A percentile compares a stretch with the other conserved stretches of the same genome.
These are phyloP conservation scores for Rafetus swinhoei DNA, from an alignment of 2,113 vertebrate species.

Conservation along the genomic window DNA sequence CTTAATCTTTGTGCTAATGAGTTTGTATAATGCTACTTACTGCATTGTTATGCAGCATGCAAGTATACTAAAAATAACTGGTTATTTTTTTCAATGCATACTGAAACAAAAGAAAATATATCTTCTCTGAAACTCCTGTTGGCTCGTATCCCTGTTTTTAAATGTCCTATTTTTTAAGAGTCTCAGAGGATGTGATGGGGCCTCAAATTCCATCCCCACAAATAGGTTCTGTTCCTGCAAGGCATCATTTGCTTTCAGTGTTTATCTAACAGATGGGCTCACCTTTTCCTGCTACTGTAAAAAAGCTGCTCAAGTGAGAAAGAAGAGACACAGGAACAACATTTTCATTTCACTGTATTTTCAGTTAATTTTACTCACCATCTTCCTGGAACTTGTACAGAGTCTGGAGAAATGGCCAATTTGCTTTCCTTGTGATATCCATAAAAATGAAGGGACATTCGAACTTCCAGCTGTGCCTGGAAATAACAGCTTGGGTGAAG, in stretches of 20 bases:
- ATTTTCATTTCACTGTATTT: not conserved
- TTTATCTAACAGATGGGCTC: slow-evolving; percentile 64
- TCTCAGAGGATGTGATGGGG: slow-evolving; percentile 41
- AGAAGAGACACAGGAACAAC: slow-evolving; percentile 54
- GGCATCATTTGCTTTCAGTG: slow-evolving; percentile 53
- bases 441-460: not conserved
- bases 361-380: slow-evolving; percentile 37
- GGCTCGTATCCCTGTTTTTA: slow-evolving; percentile 57
- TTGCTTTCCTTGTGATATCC: slow-evolving; percentile 6
- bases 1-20: slow-evolving; percentile 58
- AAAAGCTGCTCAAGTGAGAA: slow-evolving; percentile 50
- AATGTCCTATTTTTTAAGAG: slow-evolving; percentile 66
- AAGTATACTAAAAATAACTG: slow-evolving; percentile 49
- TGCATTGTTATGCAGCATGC: slow-evolving; percentile 49
- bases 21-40: slow-evolving; percentile 51
- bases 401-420: slow-evolving; percentile 3
- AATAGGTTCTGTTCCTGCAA: slow-evolving; percentile 60
- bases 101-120: slow-evolving; percentile 60
- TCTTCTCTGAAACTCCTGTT: slow-evolving; percentile 55
- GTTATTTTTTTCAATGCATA: slow-evolving; percentile 17
- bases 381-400: slow-evolving; percentile 18
- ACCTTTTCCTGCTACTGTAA: slow-evolving; percentile 47
- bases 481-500: not conserved
- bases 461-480: not conserved
- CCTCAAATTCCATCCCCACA: slow-evolving; percentile 59